Conservation (phyloP, 2,888 invertebrate genomes). For the Agrenia bidenticulata region DNA sequence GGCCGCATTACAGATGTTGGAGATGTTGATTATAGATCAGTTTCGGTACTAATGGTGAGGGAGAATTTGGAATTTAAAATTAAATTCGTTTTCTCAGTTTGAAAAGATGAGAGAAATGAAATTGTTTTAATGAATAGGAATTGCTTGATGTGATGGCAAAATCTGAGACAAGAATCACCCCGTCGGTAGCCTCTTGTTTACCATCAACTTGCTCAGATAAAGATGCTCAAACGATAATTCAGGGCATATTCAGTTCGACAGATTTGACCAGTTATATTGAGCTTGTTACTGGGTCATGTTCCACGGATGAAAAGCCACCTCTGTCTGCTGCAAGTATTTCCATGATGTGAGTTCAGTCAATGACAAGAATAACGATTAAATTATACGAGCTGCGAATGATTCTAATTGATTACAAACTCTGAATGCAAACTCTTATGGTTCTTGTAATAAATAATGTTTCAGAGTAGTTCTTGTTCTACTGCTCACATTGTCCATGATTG, state of each 20-base stretch:
- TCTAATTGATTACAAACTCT: background rate
- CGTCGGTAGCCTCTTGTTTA: constrained; percentile 34
- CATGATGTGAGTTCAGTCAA: constrained; percentile 34
- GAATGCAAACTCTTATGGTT: background rate
- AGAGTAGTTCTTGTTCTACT: constrained; percentile 31
- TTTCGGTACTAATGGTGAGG: no score
- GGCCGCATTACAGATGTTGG: no score
- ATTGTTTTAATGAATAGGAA: constrained; percentile 10
- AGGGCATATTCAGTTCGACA: constrained; percentile 4
- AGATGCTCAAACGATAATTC: constrained; percentile 32
- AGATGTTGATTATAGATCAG: no score
- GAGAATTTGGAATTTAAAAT: no score
- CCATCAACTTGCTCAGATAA: constrained; percentile 40
- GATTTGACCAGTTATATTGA: constrained; percentile 10
- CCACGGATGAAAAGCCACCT: constrained; percentile 19
- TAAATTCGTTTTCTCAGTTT: no score
- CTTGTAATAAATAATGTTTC: constrained; percentile 9
- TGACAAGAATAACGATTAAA: background rate
- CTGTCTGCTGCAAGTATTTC: constrained; percentile 31
- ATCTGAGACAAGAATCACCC: constrained; percentile 23
- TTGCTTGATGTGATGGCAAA: constrained; percentile 18
- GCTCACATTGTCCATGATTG: constrained; percentile 17
- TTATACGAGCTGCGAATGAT: background rate
- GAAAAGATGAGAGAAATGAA: no score
- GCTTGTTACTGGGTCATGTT: constrained; percentile 25